Conservation (phyloP, 2,888 invertebrate genomes). For the Deilephila elpenor region DNA sequence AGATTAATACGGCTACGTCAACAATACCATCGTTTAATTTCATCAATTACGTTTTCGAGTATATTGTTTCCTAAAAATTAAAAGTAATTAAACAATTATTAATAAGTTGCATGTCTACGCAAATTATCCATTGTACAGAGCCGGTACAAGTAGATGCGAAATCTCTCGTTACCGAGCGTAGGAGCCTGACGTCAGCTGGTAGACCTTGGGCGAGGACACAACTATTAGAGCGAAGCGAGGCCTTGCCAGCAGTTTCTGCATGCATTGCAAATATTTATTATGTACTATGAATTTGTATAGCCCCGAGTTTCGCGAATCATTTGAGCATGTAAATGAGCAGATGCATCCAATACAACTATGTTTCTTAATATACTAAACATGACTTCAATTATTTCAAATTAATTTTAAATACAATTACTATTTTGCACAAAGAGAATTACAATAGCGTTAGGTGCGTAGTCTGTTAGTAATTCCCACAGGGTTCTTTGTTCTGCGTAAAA, state of each 20-base stretch:
- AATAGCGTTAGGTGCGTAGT: not conserved
- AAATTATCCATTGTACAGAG: constrained; percentile 46
- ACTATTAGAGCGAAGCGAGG: constrained; percentile 77
- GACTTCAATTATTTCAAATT: not conserved
- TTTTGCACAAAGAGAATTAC: not conserved
- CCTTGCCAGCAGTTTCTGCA: constrained; percentile 70
- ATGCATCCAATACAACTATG: not conserved
- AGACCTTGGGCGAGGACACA: constrained; percentile 79
- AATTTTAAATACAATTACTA: not conserved
- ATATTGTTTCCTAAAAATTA: not conserved
- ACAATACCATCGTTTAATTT: not conserved
- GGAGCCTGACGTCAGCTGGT: constrained; percentile 72
- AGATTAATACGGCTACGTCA: constrained; percentile 28
- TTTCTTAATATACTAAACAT: not conserved
- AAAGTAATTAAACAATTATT: constrained; percentile 15
- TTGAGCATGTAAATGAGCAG: constrained; percentile 6
- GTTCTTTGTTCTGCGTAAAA: constrained; percentile 58
- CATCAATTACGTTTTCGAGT: not conserved
- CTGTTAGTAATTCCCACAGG: constrained; percentile 47
- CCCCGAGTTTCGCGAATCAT: constrained; percentile 6
- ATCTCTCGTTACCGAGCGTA: constrained; percentile 73
- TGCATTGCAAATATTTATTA: constrained; percentile 56
- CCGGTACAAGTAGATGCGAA: constrained; percentile 57
- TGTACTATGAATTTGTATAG: constrained; percentile 26
- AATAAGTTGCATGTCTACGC: constrained; percentile 24